These are phyloP conservation scores for Spilarctia lutea DNA, from an alignment of 2,888 invertebrate species.

Conservation along the genomic window DNA sequence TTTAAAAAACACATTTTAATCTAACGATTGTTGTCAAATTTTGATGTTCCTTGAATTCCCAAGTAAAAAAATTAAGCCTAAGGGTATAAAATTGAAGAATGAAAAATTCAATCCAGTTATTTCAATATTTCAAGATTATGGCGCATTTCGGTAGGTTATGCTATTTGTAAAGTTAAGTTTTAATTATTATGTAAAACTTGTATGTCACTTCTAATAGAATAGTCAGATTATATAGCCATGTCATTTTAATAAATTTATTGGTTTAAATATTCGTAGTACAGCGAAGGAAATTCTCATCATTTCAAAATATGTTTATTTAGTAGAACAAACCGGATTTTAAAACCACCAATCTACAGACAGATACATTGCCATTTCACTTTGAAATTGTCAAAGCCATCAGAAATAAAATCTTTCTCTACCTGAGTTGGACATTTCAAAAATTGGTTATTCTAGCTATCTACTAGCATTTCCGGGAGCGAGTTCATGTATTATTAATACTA, in stretches of 20 bases:
- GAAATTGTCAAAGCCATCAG: slow-evolving; percentile 44
- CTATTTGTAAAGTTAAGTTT: no score
- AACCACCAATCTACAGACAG: neutral
- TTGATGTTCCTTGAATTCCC: neutral
- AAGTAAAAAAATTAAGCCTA: neutral
- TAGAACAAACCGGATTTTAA: neutral
- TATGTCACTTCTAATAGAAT: neutral
- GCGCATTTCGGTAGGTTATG: no score
- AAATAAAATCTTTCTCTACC: slow-evolving; percentile 53
- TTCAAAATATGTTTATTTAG: neutral
- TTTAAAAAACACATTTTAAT: neutral
- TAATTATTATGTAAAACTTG: no score
- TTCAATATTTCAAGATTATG: no score
- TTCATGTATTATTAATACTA: slow-evolving; percentile 68
- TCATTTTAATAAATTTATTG: no score
- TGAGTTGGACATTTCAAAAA: slow-evolving; percentile 61
- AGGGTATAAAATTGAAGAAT: no score
- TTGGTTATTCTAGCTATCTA: slow-evolving; percentile 62
- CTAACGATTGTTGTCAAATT: neutral
- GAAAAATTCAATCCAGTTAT: no score
- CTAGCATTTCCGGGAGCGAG: slow-evolving; percentile 42
- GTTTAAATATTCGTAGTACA: no score
- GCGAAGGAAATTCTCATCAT: no score
- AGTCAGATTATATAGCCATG: no score
- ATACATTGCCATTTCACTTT: slow-evolving; percentile 20